phyloP scores from a whole-genome alignment of 2,888 invertebrate genomes.

The Neocrepidodera transversa region DNA sequence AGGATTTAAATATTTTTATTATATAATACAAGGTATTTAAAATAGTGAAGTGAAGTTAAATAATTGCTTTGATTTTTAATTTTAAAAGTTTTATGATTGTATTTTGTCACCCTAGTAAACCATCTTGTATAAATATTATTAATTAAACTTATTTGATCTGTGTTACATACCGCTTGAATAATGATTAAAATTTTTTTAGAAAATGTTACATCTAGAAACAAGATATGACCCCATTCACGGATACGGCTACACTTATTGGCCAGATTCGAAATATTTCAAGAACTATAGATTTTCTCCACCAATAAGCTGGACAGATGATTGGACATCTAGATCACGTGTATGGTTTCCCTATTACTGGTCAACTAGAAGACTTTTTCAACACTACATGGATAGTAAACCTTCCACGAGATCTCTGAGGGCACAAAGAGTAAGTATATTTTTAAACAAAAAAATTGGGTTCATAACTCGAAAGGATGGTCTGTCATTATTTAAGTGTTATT shows the following conservation, averaged over 20 bases:
- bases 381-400: constrained; percentile 48
- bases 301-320: constrained; percentile 43
- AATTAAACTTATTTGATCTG: no score
- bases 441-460: no score
- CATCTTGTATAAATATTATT: no score
- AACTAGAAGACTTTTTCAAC: constrained; percentile 45
- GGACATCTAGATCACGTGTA: constrained; percentile 45
- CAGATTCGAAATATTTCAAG: constrained; percentile 48
- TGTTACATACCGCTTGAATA: no score
- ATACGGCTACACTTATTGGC: constrained; percentile 47
- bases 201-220: constrained; percentile 41
- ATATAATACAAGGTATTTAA: no score
- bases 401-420: constrained; percentile 49
- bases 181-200: constrained; percentile 24
- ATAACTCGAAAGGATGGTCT: no score
- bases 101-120: no score
- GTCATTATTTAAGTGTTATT: no score
- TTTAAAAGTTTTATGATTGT: no score
- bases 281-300: constrained; percentile 48
- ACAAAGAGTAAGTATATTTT: constrained; percentile 52
- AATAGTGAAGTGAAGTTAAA: no score
- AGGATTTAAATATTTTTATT: not conserved
- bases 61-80: no score
- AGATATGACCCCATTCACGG: constrained; percentile 47
- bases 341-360: constrained; percentile 51